Evolutionary conservation across 2,888 invertebrate genomes (phyloP), one percentile per base, ranked within the genome.

Genomic region (Xestia c-nigrum): DNA sequence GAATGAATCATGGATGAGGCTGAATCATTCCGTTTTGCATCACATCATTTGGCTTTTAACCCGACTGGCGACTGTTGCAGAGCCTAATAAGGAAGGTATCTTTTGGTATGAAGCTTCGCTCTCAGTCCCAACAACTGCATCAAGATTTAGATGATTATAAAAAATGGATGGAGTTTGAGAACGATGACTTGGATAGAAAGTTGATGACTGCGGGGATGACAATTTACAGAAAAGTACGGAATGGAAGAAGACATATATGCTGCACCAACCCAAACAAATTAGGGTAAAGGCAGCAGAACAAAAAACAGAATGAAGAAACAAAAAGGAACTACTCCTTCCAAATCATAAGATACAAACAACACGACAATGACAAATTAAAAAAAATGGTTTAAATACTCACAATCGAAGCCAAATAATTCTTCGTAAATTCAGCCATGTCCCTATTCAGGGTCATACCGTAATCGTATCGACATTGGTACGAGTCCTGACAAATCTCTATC

Each of bases 381-480:
- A 24, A 63, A 57, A 69, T 0, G 5, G 7, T 19, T 59, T 31
- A 61, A 46, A 74, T 96, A 95, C 96, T 95, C 84, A 97, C 97
- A 81, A 97, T 94, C 12, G 97, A 96, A 84, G 98, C 97, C 89
- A 98, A 98, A 92, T 99, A 99, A 90, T 98, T 98, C 92, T 98
- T 98, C 0, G 99, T 98, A 89, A 98, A 98, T 90, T 98, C 98
- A 0, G 99, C 99, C 97, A 99, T 97, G 87, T 99, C 98, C 84
- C 98, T 97, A 93, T 98, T 98, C 3, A 99, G 94, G 0, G 98
- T 98, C 97, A 99, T 98, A 0, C 98, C 98, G 91, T 98, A 99
- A 92, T 99, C 99, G 90, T 98, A 99, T 87, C 98, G 97, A 93
- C 99, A 99, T 90, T 99, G 98, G 92, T 98, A 98, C 1, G 98